A percentile compares a stretch with the other conserved stretches of the same genome.
phyloP scores from a whole-genome alignment of 2,888 invertebrate species.

The Oegoconia quadripuncta region DNA sequence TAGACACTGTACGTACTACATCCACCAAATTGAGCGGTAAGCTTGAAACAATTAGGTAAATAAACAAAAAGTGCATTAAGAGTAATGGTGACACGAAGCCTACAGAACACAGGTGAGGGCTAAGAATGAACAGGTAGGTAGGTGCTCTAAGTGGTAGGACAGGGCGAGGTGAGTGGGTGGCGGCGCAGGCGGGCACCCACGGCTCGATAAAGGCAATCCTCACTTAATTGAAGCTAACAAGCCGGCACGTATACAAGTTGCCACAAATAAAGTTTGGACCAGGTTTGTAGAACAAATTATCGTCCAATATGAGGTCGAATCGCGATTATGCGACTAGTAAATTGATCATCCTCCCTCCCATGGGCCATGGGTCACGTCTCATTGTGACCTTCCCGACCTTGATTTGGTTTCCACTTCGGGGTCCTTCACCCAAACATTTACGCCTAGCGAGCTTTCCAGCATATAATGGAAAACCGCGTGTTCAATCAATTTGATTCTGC shows the following conservation, averaged over 20 bases:
- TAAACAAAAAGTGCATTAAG: conserved; percentile 52
- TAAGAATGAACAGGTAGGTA: conserved; percentile 50
- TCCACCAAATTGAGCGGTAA: conserved; percentile 56
- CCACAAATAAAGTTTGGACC: conserved; percentile 49
- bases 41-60: conserved; percentile 45
- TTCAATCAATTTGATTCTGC: no score
- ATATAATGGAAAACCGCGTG: conserved; percentile 56
- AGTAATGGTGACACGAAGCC: conserved; percentile 53
- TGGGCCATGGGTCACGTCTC: conserved; percentile 84
- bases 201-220: conserved; percentile 66
- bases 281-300: conserved; percentile 45
- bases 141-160: conserved; percentile 49
- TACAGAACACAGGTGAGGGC: conserved; percentile 47
- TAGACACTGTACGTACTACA: conserved; percentile 59
- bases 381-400: conserved; percentile 86
- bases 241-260: conserved; percentile 55
- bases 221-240: conserved; percentile 60
- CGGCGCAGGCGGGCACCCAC: conserved; percentile 74
- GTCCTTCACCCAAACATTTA: conserved; percentile 78
- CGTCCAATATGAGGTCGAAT: conserved; percentile 46
- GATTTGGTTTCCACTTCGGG: conserved; percentile 91
- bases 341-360: conserved; percentile 38
- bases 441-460: conserved; percentile 55
- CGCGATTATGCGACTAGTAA: conserved; percentile 45
- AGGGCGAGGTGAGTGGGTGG: conserved; percentile 54